Conservation (phyloP, 2,888 invertebrate species). For the Chrysolina haemoptera region DNA sequence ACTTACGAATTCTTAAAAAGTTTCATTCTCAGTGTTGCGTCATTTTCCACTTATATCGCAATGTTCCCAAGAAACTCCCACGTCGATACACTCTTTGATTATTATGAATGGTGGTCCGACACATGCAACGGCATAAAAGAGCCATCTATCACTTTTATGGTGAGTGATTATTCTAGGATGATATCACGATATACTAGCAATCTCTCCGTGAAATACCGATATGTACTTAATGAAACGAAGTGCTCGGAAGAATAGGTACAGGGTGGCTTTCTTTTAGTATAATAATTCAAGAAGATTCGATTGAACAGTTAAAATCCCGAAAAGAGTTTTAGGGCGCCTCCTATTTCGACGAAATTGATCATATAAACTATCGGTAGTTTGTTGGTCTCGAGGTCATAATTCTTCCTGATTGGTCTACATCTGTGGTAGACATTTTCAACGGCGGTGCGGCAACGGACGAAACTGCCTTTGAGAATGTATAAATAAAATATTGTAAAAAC, state of each 20-base stretch:
- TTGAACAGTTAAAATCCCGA: too few relatives aligned
- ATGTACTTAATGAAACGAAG: not conserved
- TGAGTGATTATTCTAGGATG: slow-evolving; percentile 11
- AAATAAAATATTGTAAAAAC: too few relatives aligned
- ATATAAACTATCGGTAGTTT: too few relatives aligned
- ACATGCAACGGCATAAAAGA: slow-evolving; percentile 5
- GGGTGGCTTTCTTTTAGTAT: not conserved
- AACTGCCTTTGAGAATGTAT: too few relatives aligned
- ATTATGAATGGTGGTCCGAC: not conserved
- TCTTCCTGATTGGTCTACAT: too few relatives aligned
- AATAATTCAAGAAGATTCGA: too few relatives aligned
- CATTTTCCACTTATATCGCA: slow-evolving; percentile 1
- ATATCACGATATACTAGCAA: not conserved
- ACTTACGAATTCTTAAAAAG: not conserved
- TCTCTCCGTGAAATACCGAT: slow-evolving; percentile 3
- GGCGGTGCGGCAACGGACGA: too few relatives aligned
- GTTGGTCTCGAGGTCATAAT: too few relatives aligned
- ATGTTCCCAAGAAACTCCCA: not conserved
- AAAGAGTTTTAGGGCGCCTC: too few relatives aligned
- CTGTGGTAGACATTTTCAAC: too few relatives aligned
- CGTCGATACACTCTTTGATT: not conserved
- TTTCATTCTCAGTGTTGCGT: not conserved
- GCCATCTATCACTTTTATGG: slow-evolving; percentile 13
- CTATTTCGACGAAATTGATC: too few relatives aligned
- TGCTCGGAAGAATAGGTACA: not conserved